Conservation (phyloP, 1,140 invertebrate species). For the Cherax destructor region DNA sequence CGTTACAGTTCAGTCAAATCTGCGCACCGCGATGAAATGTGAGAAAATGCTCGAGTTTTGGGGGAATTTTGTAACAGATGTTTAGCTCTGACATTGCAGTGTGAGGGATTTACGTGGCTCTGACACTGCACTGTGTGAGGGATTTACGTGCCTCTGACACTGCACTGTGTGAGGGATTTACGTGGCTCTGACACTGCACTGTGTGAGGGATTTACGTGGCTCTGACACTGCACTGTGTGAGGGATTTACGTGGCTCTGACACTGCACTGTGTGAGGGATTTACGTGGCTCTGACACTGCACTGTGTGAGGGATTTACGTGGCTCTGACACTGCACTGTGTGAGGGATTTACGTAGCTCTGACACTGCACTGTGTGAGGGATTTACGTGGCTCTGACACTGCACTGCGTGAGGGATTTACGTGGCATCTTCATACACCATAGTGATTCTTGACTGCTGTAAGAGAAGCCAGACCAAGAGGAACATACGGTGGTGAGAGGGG, state of each 20-base stretch:
- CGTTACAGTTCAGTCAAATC: background rate
- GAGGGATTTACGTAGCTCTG: background rate
- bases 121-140: background rate
- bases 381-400: background rate
- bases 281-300: background rate
- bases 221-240: background rate
- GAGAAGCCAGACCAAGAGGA: background rate
- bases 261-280: background rate
- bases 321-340: background rate
- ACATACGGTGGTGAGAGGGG: background rate
- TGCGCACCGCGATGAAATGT: background rate
- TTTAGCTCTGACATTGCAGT: background rate
- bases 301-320: background rate
- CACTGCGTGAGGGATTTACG: background rate
- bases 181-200: background rate
- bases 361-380: background rate
- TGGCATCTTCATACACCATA: constrained; percentile 10
- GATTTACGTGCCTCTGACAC: background rate
- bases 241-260: background rate
- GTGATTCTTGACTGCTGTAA: constrained; percentile 21
- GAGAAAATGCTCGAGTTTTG: background rate
- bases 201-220: background rate
- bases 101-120: background rate
- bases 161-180: background rate
- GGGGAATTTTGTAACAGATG: background rate